A percentile compares a stretch with the other conserved stretches of the same genome.
Conservation (phyloP, 64 coral and sea anemone genomes). For the Stichodactyla mertensii region DNA sequence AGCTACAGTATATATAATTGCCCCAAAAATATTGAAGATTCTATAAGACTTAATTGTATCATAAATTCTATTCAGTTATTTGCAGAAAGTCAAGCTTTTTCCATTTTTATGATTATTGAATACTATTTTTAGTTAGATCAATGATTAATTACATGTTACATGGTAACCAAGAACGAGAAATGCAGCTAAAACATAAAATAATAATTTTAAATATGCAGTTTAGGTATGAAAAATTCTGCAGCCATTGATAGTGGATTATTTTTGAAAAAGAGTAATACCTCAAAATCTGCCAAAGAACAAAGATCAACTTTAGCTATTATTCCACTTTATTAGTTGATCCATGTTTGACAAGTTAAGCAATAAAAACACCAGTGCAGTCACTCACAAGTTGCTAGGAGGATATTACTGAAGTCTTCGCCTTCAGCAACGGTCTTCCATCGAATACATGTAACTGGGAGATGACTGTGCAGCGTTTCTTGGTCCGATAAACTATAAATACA, state of each 20-base stretch:
- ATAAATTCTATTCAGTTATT: no score
- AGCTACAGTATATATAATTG: no score
- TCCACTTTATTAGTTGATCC: neutral
- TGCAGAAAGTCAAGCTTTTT: no score
- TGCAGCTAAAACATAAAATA: no score
- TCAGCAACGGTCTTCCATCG: constrained; percentile 65
- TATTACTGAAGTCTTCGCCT: constrained; percentile 66
- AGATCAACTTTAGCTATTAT: neutral
- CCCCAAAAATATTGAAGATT: no score
- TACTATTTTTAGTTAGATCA: neutral
- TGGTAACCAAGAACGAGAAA: neutral
- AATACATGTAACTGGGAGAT: constrained; percentile 93
- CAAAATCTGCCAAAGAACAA: neutral
- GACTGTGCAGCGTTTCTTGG: constrained; percentile 71
- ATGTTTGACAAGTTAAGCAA: constrained; percentile 3
- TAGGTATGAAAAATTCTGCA: no score
- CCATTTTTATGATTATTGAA: no score
- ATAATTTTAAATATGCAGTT: no score
- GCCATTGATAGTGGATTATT: no score
- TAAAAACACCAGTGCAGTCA: neutral
- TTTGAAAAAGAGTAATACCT: neutral
- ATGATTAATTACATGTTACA: neutral
- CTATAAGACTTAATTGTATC: no score
- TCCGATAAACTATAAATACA: constrained; percentile 84
- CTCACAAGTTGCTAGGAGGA: constrained; percentile 94